phyloP scores from a whole-genome alignment of 1,140 invertebrate species.

The Euura lappo region DNA sequence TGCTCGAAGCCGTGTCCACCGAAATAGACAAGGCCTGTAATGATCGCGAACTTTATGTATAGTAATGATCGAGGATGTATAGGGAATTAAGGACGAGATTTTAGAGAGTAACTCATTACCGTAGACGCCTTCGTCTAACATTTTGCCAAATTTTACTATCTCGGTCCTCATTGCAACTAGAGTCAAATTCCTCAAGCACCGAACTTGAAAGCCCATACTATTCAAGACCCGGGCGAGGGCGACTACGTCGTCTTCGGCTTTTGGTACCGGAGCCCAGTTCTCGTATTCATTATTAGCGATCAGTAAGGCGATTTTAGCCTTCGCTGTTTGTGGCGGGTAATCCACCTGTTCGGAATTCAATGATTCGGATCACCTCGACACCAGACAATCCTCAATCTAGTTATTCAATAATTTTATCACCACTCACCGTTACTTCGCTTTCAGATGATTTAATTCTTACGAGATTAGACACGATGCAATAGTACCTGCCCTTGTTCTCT shows the following conservation, averaged over 20 bases:
- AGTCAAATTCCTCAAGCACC: slow-evolving; percentile 44
- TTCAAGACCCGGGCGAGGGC: slow-evolving; percentile 45
- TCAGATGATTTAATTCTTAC: too few species aligned
- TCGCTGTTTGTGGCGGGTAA: slow-evolving; percentile 39
- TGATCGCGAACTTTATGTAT: background rate
- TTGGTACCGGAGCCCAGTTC: slow-evolving; percentile 37
- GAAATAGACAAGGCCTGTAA: slow-evolving; percentile 51
- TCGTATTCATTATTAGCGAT: slow-evolving; percentile 51
- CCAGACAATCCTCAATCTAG: too few species aligned
- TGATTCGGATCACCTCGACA: too few species aligned
- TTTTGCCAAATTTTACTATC: slow-evolving; percentile 40
- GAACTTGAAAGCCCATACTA: slow-evolving; percentile 50
- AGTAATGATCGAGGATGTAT: background rate
- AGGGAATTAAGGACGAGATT: background rate
- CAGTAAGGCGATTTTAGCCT: slow-evolving; percentile 50
- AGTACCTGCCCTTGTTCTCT: too few species aligned
- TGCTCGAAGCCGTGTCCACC: slow-evolving; percentile 56
- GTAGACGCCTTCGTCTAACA: slow-evolving; percentile 45
- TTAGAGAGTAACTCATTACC: slow-evolving; percentile 31
- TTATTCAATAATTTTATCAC: too few species aligned
- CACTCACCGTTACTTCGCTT: too few species aligned
- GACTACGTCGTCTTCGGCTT: slow-evolving; percentile 47
- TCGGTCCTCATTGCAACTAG: slow-evolving; percentile 48
- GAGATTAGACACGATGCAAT: too few species aligned
- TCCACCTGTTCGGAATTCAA: slow-evolving; percentile 30